Percentiles rank a stretch among this genome's conserved stretches.
Conservation (phyloP, 1,140 invertebrate genomes). For the Macrostomum lignano region DNA sequence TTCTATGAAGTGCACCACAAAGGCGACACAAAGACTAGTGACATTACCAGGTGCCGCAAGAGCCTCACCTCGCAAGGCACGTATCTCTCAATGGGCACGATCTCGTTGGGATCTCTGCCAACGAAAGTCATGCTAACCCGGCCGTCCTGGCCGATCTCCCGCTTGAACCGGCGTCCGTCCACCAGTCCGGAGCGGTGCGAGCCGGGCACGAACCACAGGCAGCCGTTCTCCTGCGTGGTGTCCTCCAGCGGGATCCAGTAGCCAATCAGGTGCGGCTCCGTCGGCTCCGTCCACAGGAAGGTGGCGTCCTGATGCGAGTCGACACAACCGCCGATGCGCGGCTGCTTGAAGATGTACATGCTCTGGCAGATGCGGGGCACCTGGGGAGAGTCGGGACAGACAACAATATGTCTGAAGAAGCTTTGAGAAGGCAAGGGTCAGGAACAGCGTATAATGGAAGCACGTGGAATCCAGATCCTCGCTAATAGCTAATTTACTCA, state of each 20-base stretch:
- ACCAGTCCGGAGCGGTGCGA: no score
- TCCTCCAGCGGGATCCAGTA: no score
- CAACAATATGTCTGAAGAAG: constrained; percentile 6
- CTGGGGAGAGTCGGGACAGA: constrained; percentile 16
- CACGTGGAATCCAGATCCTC: constrained; percentile 4
- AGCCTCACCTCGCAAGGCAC: not conserved
- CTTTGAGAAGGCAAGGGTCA: constrained; percentile 1
- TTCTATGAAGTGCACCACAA: no score
- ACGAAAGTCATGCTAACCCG: not conserved
- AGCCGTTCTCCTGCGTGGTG: no score
- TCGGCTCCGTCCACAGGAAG: constrained; percentile 50
- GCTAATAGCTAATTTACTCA: constrained; percentile 5
- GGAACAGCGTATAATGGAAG: not conserved
- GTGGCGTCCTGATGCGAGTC: constrained; percentile 54
- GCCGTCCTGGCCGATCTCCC: not conserved
- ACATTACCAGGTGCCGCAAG: not conserved
- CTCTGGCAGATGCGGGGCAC: constrained; percentile 63
- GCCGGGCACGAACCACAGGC: no score
- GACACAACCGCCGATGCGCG: constrained; percentile 51
- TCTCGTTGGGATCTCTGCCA: constrained; percentile 5
- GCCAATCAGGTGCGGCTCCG: constrained; percentile 40
- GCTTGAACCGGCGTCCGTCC: constrained; percentile 36
- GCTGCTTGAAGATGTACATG: constrained; percentile 90
- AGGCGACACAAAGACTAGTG: no score
- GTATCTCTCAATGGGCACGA: not conserved